Base-by-base conservation (phyloP, 2,888 invertebrate species). In the Chymomyza procnemis region DNA sequence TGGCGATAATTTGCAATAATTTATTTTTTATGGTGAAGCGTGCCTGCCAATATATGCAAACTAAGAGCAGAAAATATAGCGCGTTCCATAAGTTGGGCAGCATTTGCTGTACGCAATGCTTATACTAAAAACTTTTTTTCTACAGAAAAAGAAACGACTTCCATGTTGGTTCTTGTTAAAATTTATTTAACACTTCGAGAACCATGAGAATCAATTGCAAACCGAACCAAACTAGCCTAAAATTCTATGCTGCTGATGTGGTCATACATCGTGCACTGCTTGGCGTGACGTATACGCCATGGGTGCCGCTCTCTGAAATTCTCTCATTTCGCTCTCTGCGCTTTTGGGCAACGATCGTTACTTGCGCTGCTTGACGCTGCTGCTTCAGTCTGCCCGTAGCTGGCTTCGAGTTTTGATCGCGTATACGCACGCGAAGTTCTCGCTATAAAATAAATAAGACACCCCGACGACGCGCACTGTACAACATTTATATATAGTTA, bases 201-300 rank as follows among this genome's bases (percentile, higher is more conserved):
- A 16, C 48, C n/a, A 47, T 47, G 47, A 47, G 12, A 47, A 5
- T 47, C 6, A 47, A 16, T n/a, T 14, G 47, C 47, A 8, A 18
- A 5, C 48, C 14, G 0, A 6, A 8, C 48, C 48, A 6, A 6
- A 50, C 16, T 50, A 50, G 34, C 34, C 34, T 41, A 41, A 56
- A n/a, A 56, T 46, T 41, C 48, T 30, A 57, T 21, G 52, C 57
- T 59, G 19, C 19, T 60, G 50, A 59, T 54, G 3, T 66, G 41
- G 69, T 67, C 69, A 56, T 61, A 48, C 19, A 12, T 48, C 21
- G 22, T 48, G 34, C 30, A 57, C 16, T 64, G 58, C 19, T 21
- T 41, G 34, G 4, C 61, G 59, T 75, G 64, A 69, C 69, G 75
- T 69, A 73, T 72, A 73, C 74, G 69, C 66, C 50, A 47, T 12